phyloP scores from a whole-genome alignment of 1,140 invertebrate genomes.

The Anthonomus grandis region DNA sequence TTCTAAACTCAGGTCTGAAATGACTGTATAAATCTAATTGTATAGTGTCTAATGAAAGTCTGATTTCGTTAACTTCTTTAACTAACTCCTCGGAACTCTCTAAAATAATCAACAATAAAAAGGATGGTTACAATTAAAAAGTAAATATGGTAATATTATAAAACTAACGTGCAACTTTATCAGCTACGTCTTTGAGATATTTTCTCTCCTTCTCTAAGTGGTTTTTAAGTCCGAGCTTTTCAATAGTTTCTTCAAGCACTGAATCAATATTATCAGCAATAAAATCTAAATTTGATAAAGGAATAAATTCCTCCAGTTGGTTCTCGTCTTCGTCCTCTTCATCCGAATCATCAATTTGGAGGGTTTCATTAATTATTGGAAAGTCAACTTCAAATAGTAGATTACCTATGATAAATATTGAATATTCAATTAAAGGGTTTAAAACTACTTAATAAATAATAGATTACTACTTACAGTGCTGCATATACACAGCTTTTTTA shows the following conservation, averaged over 20 bases:
- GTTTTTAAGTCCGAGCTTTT: constrained; percentile 50
- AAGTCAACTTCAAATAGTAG: constrained; percentile 51
- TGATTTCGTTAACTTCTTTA: constrained; percentile 27
- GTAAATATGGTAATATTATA: too few species aligned
- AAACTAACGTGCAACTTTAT: constrained; percentile 25
- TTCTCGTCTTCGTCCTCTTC: constrained; percentile 51
- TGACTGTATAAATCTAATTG: constrained; percentile 40
- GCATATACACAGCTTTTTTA: too few species aligned
- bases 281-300: constrained; percentile 45
- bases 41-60: constrained; percentile 34
- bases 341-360: constrained; percentile 57
- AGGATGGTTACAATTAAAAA: background rate
- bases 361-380: constrained; percentile 52
- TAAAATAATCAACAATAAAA: constrained; percentile 9
- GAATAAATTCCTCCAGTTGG: constrained; percentile 35
- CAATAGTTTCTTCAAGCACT: constrained; percentile 48
- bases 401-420: constrained; percentile 35
- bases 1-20: constrained; percentile 31
- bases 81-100: constrained; percentile 22
- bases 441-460: background rate
- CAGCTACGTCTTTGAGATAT: constrained; percentile 28
- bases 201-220: constrained; percentile 44
- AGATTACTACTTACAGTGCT: too few species aligned
- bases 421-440: background rate
- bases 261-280: constrained; percentile 51